phyloP scores from a whole-genome alignment of 1,140 invertebrate species.

The Lepeophtheirus salmonis region DNA sequence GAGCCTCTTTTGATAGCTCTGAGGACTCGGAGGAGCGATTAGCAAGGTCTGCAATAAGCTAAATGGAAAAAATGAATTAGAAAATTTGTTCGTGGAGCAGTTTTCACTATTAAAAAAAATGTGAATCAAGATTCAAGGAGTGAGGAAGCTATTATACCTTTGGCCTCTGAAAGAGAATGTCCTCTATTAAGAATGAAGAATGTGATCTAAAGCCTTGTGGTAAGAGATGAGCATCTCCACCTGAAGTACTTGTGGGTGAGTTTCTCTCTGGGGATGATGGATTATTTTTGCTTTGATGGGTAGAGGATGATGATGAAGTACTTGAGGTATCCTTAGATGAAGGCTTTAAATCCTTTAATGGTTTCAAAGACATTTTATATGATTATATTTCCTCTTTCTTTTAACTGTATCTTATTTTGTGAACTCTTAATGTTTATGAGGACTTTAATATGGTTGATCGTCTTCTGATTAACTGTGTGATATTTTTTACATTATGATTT shows the following conservation, averaged over 20 bases:
- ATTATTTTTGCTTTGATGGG: not conserved
- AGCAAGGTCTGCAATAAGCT: not conserved
- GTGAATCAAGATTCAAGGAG: not conserved
- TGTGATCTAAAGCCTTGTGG: not conserved
- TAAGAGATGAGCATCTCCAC: too few relatives aligned
- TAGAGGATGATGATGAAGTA: not conserved
- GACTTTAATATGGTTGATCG: too few relatives aligned
- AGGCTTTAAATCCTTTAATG: too few relatives aligned
- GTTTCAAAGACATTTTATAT: too few relatives aligned
- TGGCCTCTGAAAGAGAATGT: slow-evolving; percentile 5
- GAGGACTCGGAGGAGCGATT: not conserved
- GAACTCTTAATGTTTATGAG: too few relatives aligned
- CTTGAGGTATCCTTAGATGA: too few relatives aligned
- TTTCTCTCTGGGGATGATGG: too few relatives aligned
- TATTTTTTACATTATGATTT: too few relatives aligned
- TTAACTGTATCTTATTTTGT: too few relatives aligned
- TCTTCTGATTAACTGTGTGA: too few relatives aligned
- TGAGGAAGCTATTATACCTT: not conserved
- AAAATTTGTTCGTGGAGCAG: not conserved
- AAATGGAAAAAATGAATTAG: not conserved
- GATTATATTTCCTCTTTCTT: too few relatives aligned
- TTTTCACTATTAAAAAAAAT: not conserved
- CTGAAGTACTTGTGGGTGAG: not conserved
- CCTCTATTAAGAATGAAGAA: slow-evolving; percentile 5
- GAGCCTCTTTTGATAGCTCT: not conserved